Conservation (phyloP, 2,888 invertebrate genomes). For the Crepidodera aurea region DNA sequence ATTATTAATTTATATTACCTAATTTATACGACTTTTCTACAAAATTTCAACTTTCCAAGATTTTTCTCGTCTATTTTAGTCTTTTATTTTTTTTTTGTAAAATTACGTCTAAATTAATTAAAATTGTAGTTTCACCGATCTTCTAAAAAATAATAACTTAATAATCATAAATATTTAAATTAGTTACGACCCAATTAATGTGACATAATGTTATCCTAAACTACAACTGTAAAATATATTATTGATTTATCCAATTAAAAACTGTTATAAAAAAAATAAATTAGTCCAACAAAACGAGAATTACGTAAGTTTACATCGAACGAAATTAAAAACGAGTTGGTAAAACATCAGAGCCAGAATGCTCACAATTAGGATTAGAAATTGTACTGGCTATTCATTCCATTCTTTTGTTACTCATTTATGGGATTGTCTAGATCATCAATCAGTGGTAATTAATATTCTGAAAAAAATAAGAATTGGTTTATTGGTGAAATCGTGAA, state of each 20-base stretch:
- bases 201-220: too few species aligned
- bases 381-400: neutral
- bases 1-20: too few species aligned
- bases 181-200: neutral
- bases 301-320: neutral
- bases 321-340: too few species aligned
- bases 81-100: too few species aligned
- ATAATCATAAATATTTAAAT: neutral
- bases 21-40: too few species aligned
- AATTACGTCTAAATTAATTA: too few species aligned
- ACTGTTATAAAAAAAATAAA: neutral
- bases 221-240: neutral
- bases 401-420: conserved; percentile 10
- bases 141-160: too few species aligned
- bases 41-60: too few species aligned
- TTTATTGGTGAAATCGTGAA: conserved; percentile 18
- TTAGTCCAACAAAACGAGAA: neutral
- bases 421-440: conserved; percentile 14
- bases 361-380: neutral
- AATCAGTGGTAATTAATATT: conserved; percentile 25
- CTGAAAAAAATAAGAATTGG: conserved; percentile 12
- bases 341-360: too few species aligned
- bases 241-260: neutral
- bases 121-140: too few species aligned
- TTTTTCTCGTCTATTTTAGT: too few species aligned